Base-by-base conservation (phyloP, 1,140 invertebrate species). In the Oncopodura yosiiana region DNA sequence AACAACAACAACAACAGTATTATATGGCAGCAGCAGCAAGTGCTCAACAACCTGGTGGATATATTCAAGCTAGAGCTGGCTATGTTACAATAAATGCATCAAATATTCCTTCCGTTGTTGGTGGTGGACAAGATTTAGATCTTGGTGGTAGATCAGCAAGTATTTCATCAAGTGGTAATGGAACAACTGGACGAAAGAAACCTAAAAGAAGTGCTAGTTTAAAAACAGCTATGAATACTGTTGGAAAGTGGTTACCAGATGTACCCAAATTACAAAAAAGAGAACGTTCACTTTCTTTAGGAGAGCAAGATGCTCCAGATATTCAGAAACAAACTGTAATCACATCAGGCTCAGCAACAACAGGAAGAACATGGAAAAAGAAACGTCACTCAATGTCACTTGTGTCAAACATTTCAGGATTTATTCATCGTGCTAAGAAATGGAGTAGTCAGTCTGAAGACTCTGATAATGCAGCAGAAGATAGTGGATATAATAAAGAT, bases 161-260 rank as follows among this genome's bases (percentile, higher is more conserved):
- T n/a, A n/a, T n/a, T n/a, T n/a, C n/a, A n/a, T n/a, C n/a, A n/a
- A n/a, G n/a, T 12, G 21, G 18, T 12, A 38, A 37, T 16, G 14
- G 44, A 27, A 36, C 45, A 6, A 27, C 38, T 70, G 32, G 75
- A 80, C 65, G 77, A 78, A 83, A 83, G 69, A 84, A 86, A 67
- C 73, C 81, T 26, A 80, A 81, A 69, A 68, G 81, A 53, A 78
- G 79, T n/a, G 74, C 76, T 2, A 83, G 81, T 1, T 66, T 86
- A 37, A 85, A 85, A 70, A 81, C 82, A 37, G 86, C 84, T 0
- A 84, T 88, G 80, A 84, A 76, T 65, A 83, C 83, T 1, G 79
- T 87, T 63, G 84, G 79, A 65, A 81, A 80, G 65, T 85, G 86
- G 78, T 69, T 91, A 27, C 86, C 86, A 0, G 85, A 87, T 39